Evolutionary conservation across 35 echinoderm and acorn worm species (phyloP), one percentile per base, ranked within the genome.

Genomic region (Hemicentrotus pulcherrimus): DNA sequence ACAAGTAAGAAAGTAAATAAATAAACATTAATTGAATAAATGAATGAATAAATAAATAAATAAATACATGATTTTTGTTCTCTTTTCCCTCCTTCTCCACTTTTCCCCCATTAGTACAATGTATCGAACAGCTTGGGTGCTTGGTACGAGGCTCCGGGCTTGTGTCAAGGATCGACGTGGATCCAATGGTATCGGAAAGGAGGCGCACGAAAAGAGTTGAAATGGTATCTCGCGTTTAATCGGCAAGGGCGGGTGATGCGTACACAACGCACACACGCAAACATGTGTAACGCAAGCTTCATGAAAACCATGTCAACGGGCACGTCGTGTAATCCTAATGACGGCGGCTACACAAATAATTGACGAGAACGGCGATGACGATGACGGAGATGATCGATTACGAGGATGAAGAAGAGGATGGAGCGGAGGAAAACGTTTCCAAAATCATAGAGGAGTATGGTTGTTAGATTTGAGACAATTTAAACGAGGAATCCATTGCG

Each of bases 341-440:
- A 90, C 31, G 88, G 88, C 88, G 88, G 88, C 19, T 90, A 90
- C 88, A 90, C 88, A 31, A 33, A 90, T 33, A 90, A 90, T 28
- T 90, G 46, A 90, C 24, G 65, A 78, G 65, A 22, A 28, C 6
- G 4, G 65, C 19, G 22, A 78, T 78, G 65, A 78, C 19, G 65
- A 78, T 4, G 24, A 70, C 15, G 19, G 22, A 15, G 60, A 24
- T 78, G 65, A 41, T 41, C 35, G 35, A 41, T 50, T 50, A 50
- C n/a, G n/a, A 48, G 47, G 48, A 55, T 55, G 50, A 55, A 14
- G 50, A 15, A 2, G 9, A 55, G 10, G 50, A 55, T 55, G 50
- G 50, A 55, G 15, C 8, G 50, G 50, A 55, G 50, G 50, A 55
- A 15, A 15, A 55, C 9, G 50, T 55, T 55, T 55, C 9, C 11